Conservation (phyloP, 2,797 vertebrate genomes). For the Tamandua tetradactyla region DNA sequence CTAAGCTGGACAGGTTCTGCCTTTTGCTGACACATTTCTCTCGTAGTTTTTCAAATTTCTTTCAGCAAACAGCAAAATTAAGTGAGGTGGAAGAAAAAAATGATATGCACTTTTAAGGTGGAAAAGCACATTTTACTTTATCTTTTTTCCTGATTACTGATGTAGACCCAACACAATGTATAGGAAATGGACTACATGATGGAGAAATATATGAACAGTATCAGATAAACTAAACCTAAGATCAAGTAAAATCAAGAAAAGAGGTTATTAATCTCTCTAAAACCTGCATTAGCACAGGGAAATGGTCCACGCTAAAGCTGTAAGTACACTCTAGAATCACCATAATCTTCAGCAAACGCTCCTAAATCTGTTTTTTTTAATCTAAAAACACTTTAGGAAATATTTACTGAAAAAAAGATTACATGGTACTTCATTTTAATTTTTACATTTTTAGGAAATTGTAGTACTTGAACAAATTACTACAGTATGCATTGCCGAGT, state of each 20-base stretch:
- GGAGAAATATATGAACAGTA: neutral
- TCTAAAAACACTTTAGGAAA: neutral
- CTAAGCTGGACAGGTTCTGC: neutral
- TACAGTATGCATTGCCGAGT: neutral
- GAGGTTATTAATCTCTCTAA: neutral
- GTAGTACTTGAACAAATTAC: neutral
- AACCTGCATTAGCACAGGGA: neutral
- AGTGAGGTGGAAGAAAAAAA: neutral
- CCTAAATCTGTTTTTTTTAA: neutral
- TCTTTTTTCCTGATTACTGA: neutral
- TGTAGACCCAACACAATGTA: neutral
- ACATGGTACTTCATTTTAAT: neutral
- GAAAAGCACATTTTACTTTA: neutral
- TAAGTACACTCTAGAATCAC: neutral
- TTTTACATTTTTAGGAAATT: conserved; percentile 39
- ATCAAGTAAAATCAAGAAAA: neutral
- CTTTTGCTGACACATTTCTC: conserved; percentile 43
- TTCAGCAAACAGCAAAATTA: conserved; percentile 56
- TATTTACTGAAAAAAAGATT: neutral
- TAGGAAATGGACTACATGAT: neutral
- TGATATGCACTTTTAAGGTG: neutral
- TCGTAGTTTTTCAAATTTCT: neutral
- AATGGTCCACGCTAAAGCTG: neutral
- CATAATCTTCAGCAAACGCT: neutral
- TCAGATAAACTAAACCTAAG: neutral